Evolutionary conservation across 2,797 vertebrate genomes (phyloP).

Genomic region (Ceryle rudis): DNA sequence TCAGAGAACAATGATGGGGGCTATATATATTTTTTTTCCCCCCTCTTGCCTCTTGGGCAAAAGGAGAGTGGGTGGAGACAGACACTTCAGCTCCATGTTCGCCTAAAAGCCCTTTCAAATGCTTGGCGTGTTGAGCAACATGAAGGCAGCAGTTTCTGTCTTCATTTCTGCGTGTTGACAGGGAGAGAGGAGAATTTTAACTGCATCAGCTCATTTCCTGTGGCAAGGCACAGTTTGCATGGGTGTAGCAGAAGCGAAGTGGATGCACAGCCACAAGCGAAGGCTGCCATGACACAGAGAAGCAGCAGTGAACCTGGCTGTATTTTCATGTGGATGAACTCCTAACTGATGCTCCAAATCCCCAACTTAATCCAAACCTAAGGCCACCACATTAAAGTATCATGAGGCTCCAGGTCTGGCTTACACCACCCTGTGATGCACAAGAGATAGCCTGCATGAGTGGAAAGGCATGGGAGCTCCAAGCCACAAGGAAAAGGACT

Average conservation of each 20-base stretch:
- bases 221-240: slow-evolving; percentile 14
- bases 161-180: slow-evolving; percentile 48
- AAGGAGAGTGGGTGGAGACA: slow-evolving; percentile 71
- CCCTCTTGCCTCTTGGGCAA: slow-evolving; percentile 60
- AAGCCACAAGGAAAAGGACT: not conserved
- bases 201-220: slow-evolving; percentile 67
- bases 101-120: slow-evolving; percentile 68
- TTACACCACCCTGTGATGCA: not conserved
- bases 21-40: not conserved
- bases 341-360: not conserved
- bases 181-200: slow-evolving; percentile 34
- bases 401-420: not conserved
- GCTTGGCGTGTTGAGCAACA: slow-evolving; percentile 68
- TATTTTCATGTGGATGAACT: not conserved
- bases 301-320: accelerated
- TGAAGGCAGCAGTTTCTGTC: slow-evolving; percentile 64
- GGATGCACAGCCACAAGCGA: accelerated
- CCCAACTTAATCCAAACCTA: not conserved
- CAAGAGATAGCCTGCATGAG: accelerated
- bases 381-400: not conserved
- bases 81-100: slow-evolving; percentile 76
- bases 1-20: slow-evolving; percentile 57
- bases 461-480: not conserved
- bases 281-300: not conserved
- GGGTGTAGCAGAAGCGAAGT: slow-evolving; percentile 40